Conservation (phyloP, 2,113 vertebrate genomes). For the Mobula birostris region DNA sequence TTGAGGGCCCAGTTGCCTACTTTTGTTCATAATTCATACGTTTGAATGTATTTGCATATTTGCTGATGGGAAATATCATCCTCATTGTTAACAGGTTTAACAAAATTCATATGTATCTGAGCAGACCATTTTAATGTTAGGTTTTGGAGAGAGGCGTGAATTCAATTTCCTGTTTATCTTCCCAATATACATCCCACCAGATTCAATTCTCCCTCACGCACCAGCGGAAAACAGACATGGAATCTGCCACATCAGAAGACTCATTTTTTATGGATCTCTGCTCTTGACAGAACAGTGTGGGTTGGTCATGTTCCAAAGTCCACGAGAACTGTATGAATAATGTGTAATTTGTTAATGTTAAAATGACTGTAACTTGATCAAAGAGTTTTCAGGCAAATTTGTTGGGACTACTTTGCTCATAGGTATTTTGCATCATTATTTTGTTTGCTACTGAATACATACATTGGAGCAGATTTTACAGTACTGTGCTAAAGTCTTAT, state of each 20-base stretch:
- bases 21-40: too few species aligned
- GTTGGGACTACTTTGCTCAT: background rate
- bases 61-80: background rate
- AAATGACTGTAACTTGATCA: background rate
- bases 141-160: background rate
- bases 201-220: background rate
- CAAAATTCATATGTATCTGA: background rate
- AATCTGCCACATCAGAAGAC: background rate
- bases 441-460: background rate
- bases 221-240: background rate
- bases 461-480: background rate
- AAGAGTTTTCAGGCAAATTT: conserved; percentile 8
- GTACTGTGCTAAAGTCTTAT: too few species aligned
- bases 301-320: background rate
- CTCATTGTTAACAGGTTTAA: background rate
- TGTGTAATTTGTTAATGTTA: background rate
- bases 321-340: background rate
- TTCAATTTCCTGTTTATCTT: background rate
- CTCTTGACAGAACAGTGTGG: background rate
- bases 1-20: too few species aligned
- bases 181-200: background rate
- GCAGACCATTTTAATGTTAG: background rate
- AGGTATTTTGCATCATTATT: background rate
- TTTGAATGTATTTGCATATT: too few species aligned
- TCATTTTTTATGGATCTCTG: too few species aligned